Evolutionary conservation across 2,113 vertebrate species (phyloP).

Genomic region (Aldabrachelys gigantea): DNA sequence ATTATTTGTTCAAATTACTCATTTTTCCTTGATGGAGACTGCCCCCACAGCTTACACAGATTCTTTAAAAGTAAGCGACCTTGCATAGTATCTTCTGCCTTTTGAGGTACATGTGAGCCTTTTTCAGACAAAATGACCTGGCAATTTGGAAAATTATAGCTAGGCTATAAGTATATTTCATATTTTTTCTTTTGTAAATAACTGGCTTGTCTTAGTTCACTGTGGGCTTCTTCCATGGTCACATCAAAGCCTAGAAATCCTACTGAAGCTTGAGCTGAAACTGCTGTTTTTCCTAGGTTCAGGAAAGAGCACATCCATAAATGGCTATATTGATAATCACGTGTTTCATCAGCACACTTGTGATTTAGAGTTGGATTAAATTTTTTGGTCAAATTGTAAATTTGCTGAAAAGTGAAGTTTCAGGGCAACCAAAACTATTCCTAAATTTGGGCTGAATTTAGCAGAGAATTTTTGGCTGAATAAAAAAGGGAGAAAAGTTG

Average conservation of each 20-base stretch:
- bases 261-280: constrained; percentile 33
- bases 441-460: no score
- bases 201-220: constrained; percentile 53
- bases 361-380: no score
- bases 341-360: neutral
- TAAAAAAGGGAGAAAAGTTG: no score
- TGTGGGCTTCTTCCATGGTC: constrained; percentile 45
- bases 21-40: no score
- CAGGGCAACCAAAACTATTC: no score
- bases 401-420: no score
- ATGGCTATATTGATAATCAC: neutral
- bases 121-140: constrained; percentile 10
- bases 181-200: constrained; percentile 34
- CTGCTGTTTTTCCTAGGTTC: constrained; percentile 21
- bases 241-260: constrained; percentile 31
- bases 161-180: constrained; percentile 10
- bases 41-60: neutral
- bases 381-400: no score
- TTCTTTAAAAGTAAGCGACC: constrained; percentile 18
- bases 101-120: neutral
- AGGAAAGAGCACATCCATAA: neutral
- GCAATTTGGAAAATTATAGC: constrained; percentile 8
- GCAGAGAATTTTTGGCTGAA: no score
- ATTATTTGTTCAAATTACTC: neutral
- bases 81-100: neutral